A percentile compares a stretch with the other conserved stretches of the same genome.
These are phyloP conservation scores for Apaloderma vittatum DNA, from an alignment of 2,113 vertebrate species.

Conservation along the genomic window DNA sequence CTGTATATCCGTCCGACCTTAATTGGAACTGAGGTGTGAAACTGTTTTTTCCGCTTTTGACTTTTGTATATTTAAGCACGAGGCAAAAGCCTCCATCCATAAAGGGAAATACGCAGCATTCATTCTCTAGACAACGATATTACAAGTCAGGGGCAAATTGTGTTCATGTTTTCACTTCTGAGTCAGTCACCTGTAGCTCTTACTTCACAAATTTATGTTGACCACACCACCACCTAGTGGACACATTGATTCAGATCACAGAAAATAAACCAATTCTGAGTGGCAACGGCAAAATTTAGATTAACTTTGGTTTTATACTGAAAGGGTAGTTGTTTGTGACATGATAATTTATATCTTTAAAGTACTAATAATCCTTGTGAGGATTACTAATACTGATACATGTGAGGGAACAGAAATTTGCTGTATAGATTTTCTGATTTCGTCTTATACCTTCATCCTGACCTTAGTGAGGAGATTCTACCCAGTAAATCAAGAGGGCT, in stretches of 20 bases:
- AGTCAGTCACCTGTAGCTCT: neutral
- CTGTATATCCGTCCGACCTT: constrained; percentile 92
- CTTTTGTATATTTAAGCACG: neutral
- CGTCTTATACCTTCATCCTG: neutral
- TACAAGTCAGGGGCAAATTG: no score
- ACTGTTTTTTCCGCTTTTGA: neutral
- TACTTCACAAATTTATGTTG: neutral
- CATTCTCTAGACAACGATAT: neutral
- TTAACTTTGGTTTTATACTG: neutral
- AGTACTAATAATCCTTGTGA: neutral
- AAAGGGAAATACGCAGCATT: neutral
- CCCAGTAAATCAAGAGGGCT: neutral
- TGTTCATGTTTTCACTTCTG: rapidly evolving
- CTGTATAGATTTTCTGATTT: neutral
- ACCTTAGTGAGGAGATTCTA: neutral
- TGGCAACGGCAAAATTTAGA: rapidly evolving
- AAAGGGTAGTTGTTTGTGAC: neutral
- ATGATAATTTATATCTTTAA: neutral
- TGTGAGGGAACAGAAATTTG: neutral
- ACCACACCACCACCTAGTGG: constrained; percentile 63
- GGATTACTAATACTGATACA: neutral
- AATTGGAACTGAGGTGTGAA: constrained; percentile 87
- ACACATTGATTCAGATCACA: neutral
- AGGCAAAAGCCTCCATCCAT: neutral
- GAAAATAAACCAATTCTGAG: rapidly evolving